A percentile compares a stretch with the other conserved stretches of the same genome.
Conservation (phyloP, 1,140 invertebrate genomes). For the Drosophila gunungcola region DNA sequence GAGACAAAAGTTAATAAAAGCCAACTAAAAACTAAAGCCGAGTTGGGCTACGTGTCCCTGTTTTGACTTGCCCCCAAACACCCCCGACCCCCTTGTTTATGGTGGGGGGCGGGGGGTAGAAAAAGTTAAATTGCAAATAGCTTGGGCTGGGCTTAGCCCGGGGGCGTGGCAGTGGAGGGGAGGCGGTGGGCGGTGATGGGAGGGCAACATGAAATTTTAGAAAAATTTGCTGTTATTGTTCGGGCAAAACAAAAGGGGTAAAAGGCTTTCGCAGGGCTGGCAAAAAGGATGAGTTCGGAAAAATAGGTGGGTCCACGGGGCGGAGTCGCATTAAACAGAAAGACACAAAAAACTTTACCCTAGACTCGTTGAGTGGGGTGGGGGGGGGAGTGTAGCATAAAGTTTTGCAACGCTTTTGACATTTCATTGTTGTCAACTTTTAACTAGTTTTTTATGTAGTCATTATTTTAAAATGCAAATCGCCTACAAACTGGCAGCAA, state of each 20-base stretch:
- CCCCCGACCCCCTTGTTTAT: not conserved
- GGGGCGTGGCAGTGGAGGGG: slow-evolving; percentile 1
- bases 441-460: slow-evolving; percentile 80
- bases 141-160: slow-evolving; percentile 57
- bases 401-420: slow-evolving; percentile 69
- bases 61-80: slow-evolving; percentile 46
- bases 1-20: slow-evolving; percentile 81
- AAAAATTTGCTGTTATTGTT: slow-evolving; percentile 81
- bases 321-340: slow-evolving; percentile 60
- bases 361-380: not conserved
- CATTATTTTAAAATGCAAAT: slow-evolving; percentile 77
- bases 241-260: slow-evolving; percentile 66
- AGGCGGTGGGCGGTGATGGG: slow-evolving; percentile 6
- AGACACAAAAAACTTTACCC: slow-evolving; percentile 62
- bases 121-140: slow-evolving; percentile 82
- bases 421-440: slow-evolving; percentile 82
- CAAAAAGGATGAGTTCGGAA: slow-evolving; percentile 15
- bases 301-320: slow-evolving; percentile 33
- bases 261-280: slow-evolving; percentile 32
- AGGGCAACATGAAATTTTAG: slow-evolving; percentile 75
- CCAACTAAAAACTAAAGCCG: slow-evolving; percentile 80
- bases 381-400: slow-evolving; percentile 40
- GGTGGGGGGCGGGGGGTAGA: slow-evolving; percentile 6
- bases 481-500: slow-evolving; percentile 33
- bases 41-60: slow-evolving; percentile 67